Percentiles rank a stretch among this genome's conserved stretches.
These are phyloP conservation scores for Gambusia yucatana DNA, from an alignment of 2,797 vertebrate genomes.

Conservation along the genomic window DNA sequence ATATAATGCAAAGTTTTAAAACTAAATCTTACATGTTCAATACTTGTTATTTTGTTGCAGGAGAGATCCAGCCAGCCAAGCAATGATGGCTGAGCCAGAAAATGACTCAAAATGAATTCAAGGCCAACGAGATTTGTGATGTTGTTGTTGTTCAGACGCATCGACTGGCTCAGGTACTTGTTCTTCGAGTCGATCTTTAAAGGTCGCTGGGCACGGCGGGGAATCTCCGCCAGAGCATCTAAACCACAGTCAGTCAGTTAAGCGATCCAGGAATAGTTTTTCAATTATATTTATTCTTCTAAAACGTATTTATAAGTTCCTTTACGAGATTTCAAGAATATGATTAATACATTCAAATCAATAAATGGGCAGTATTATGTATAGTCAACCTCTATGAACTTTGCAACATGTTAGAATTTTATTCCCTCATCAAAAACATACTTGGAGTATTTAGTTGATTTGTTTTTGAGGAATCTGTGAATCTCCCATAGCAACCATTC, in stretches of 20 bases:
- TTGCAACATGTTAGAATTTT: too few species aligned
- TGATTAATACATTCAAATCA: neutral
- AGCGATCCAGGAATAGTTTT: neutral
- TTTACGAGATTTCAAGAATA: neutral
- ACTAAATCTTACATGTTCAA: constrained; percentile 76
- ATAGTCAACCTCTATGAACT: too few species aligned
- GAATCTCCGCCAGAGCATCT: constrained; percentile 48
- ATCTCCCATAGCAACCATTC: too few species aligned
- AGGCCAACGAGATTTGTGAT: constrained; percentile 73
- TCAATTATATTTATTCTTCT: neutral
- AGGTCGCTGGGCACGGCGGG: constrained; percentile 62
- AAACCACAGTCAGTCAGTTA: constrained; percentile 9
- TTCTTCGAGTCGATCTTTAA: constrained; percentile 55
- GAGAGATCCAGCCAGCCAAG: constrained; percentile 88
- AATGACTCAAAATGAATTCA: constrained; percentile 36
- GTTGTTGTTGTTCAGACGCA: constrained; percentile 83
- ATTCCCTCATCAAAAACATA: too few species aligned
- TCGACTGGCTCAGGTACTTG: constrained; percentile 74
- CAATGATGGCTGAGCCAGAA: constrained; percentile 73
- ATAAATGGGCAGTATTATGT: too few species aligned
- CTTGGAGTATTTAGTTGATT: too few species aligned
- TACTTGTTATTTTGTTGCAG: constrained; percentile 81
- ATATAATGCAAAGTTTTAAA: neutral
- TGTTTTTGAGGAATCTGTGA: too few species aligned
- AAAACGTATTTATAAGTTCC: neutral